phyloP scores from a whole-genome alignment of 1,140 invertebrate species.

The Colletes latitarsis region DNA sequence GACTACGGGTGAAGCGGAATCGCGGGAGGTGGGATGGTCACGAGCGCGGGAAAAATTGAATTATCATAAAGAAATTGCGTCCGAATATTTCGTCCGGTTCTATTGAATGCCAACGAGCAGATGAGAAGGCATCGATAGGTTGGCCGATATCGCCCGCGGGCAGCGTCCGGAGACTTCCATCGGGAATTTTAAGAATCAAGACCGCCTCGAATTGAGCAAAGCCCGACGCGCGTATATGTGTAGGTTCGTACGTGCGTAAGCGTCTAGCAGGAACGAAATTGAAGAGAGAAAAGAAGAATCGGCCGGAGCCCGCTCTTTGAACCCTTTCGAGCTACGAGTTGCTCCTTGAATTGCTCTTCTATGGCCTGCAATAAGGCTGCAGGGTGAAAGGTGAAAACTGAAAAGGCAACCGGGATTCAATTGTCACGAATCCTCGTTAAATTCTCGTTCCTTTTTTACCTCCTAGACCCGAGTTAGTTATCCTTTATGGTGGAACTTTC shows the following conservation, averaged over 20 bases:
- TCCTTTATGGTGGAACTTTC: neutral
- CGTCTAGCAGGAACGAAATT: constrained; percentile 11
- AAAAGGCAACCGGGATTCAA: constrained; percentile 36
- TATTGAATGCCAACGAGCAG: constrained; percentile 67
- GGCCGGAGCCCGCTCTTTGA: constrained; percentile 32
- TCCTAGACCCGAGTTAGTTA: neutral
- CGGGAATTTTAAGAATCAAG: constrained; percentile 65
- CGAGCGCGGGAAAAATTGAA: constrained; percentile 64
- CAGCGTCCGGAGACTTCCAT: constrained; percentile 20
- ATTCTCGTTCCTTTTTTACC: neutral
- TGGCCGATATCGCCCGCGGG: constrained; percentile 63
- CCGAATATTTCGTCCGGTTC: constrained; percentile 67
- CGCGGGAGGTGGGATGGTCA: constrained; percentile 4
- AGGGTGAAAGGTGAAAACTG: constrained; percentile 19
- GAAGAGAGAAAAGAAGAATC: constrained; percentile 33
- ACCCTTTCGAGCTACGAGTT: constrained; percentile 41
- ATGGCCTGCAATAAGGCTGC: constrained; percentile 1
- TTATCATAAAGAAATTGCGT: constrained; percentile 73
- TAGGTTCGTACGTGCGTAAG: constrained; percentile 45
- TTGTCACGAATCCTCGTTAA: constrained; percentile 34
- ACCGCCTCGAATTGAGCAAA: neutral
- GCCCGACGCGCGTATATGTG: neutral
- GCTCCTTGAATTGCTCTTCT: constrained; percentile 11
- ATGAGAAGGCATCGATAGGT: constrained; percentile 64
- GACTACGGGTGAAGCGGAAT: constrained; percentile 18